Conservation (phyloP, 2,888 invertebrate genomes). For the Epistrophe grossulariae region DNA sequence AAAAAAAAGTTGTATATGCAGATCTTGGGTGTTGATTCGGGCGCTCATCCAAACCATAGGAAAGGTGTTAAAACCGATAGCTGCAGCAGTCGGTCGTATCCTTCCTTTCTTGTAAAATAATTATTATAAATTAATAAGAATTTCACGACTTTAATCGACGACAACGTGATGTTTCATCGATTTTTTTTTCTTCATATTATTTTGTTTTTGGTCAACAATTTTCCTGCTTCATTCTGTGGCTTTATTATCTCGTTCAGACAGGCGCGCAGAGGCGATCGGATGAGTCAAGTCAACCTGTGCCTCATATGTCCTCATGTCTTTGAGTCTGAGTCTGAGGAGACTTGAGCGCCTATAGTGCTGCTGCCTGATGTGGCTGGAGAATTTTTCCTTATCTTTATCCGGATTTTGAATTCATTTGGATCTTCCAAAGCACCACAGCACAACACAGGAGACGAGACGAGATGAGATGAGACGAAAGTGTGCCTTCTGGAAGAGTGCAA, state of each 20-base stretch:
- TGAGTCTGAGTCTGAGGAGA: neutral
- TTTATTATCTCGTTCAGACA: conserved; percentile 53
- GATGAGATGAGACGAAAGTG: conserved; percentile 4
- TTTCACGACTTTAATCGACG: conserved; percentile 54
- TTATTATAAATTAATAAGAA: conserved; percentile 72
- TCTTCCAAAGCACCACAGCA: conserved; percentile 4
- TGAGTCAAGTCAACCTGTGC: conserved; percentile 48
- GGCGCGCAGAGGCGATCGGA: conserved; percentile 47
- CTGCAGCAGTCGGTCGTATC: neutral
- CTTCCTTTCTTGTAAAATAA: conserved; percentile 39
- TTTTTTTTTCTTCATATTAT: neutral
- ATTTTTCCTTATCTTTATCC: conserved; percentile 71
- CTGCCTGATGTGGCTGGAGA: conserved; percentile 53
- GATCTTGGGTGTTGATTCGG: conserved; percentile 53
- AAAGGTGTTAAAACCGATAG: conserved; percentile 71
- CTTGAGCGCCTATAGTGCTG: neutral
- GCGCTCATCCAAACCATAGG: conserved; percentile 19
- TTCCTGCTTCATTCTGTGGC: conserved; percentile 28
- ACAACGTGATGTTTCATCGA: conserved; percentile 28
- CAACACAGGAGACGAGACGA: neutral
- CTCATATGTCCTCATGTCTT: conserved; percentile 11
- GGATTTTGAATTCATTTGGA: conserved; percentile 74
- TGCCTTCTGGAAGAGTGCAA: conserved; percentile 10
- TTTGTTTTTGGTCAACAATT: conserved; percentile 1
- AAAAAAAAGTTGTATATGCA: conserved; percentile 46